Conservation (phyloP, 2,888 invertebrate species). For the Drosophila subsilvestris region DNA sequence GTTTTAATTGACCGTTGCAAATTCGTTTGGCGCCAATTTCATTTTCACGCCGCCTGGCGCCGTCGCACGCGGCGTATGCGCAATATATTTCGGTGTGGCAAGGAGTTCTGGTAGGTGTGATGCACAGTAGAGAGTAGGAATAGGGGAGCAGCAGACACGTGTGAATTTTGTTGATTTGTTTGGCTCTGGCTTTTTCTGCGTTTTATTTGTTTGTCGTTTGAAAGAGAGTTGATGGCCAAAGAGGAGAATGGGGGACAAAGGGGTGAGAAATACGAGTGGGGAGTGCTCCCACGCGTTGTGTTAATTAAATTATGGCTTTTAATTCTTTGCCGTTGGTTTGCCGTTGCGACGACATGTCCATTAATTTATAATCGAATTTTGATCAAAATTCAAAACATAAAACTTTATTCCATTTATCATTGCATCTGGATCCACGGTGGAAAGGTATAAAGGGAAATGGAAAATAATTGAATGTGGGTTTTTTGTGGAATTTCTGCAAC, state of each 20-base stretch:
- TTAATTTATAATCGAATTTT: conserved; percentile 33
- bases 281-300: conserved; percentile 1
- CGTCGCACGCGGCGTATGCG: conserved; percentile 53
- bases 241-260: no score
- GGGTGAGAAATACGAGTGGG: no score
- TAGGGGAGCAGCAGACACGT: neutral
- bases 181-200: conserved; percentile 8
- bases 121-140: no score
- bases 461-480: neutral
- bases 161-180: neutral
- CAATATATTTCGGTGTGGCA: conserved; percentile 24
- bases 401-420: conserved; percentile 7
- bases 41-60: conserved; percentile 72
- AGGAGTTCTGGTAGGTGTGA: neutral
- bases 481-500: neutral
- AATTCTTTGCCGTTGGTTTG: conserved; percentile 51
- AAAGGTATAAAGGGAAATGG: neutral
- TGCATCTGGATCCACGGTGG: neutral
- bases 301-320: conserved; percentile 65
- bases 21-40: conserved; percentile 75
- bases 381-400: conserved; percentile 7
- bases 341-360: conserved; percentile 19
- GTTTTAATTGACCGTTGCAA: conserved; percentile 73
- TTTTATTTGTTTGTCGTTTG: conserved; percentile 31
- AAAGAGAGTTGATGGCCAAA: no score